Evolutionary conservation across 2,113 vertebrate genomes (phyloP).

Genomic region (Bubo bubo): DNA sequence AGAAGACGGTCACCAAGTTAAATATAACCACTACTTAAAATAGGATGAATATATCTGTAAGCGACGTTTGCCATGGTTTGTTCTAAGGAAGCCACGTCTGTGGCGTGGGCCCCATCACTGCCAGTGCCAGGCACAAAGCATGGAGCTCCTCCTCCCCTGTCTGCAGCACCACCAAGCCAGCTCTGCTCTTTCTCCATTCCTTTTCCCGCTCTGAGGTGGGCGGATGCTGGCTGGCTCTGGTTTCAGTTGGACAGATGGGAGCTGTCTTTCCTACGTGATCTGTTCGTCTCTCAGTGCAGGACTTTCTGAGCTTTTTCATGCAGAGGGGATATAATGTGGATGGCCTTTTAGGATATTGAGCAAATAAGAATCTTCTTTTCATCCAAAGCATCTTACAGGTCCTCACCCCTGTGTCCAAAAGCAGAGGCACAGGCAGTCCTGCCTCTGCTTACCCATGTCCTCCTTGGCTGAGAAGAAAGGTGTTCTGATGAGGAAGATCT

Average conservation of each 20-base stretch:
- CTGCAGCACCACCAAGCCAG: not conserved
- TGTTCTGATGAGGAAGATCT: not conserved
- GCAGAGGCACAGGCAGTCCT: not conserved
- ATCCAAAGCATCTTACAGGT: not conserved
- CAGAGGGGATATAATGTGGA: not conserved
- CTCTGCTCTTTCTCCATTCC: not conserved
- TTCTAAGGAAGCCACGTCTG: not conserved
- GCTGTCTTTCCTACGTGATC: fast-evolving
- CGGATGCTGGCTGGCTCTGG: not conserved
- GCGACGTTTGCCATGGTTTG: fast-evolving
- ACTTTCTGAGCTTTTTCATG: not conserved
- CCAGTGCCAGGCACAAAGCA: not conserved
- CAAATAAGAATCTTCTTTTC: not conserved
- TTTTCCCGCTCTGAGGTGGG: not conserved
- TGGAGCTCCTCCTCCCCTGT: not conserved
- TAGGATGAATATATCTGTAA: not conserved
- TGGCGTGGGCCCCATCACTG: not conserved
- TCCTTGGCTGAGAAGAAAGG: not conserved
- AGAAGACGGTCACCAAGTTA: not conserved
- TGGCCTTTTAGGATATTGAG: not conserved
- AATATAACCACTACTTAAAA: not conserved
- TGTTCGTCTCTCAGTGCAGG: not conserved
- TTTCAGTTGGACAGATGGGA: not conserved
- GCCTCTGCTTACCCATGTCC: not conserved
- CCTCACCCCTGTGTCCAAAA: not conserved